Conservation (phyloP, 1,140 invertebrate genomes). For the Diuraphis noxia region DNA sequence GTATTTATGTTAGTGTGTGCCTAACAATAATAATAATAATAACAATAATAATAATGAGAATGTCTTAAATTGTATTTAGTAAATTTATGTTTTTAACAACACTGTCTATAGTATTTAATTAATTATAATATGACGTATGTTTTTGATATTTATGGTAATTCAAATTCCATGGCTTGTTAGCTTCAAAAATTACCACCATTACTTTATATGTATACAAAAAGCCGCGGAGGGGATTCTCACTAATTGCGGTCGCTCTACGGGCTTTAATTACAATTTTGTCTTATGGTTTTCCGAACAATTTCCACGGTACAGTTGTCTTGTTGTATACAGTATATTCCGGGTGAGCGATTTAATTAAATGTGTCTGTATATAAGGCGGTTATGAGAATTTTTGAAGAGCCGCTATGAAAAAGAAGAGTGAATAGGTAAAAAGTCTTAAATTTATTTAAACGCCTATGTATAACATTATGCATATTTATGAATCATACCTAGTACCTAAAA, state of each 20-base stretch:
- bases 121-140: slow-evolving; percentile 14
- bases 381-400: background rate
- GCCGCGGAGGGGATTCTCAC: background rate
- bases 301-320: slow-evolving; percentile 43
- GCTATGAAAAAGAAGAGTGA: background rate
- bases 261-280: slow-evolving; percentile 49
- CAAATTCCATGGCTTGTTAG: slow-evolving; percentile 32
- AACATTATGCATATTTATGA: background rate
- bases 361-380: background rate
- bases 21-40: background rate
- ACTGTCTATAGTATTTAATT: slow-evolving; percentile 4
- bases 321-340: slow-evolving; percentile 4
- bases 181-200: slow-evolving; percentile 31
- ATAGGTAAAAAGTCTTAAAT: background rate
- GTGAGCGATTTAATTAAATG: slow-evolving; percentile 30
- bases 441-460: background rate
- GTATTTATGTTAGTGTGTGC: background rate
- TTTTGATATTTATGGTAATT: slow-evolving; percentile 46
- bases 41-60: background rate
- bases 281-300: slow-evolving; percentile 42
- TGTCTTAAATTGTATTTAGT: background rate
- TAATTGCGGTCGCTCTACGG: slow-evolving; percentile 35
- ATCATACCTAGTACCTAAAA: background rate
- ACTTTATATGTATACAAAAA: background rate
- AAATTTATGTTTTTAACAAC: background rate